These are phyloP conservation scores for Dendroctonus valens DNA, from an alignment of 1,140 invertebrate species.

Conservation along the genomic window DNA sequence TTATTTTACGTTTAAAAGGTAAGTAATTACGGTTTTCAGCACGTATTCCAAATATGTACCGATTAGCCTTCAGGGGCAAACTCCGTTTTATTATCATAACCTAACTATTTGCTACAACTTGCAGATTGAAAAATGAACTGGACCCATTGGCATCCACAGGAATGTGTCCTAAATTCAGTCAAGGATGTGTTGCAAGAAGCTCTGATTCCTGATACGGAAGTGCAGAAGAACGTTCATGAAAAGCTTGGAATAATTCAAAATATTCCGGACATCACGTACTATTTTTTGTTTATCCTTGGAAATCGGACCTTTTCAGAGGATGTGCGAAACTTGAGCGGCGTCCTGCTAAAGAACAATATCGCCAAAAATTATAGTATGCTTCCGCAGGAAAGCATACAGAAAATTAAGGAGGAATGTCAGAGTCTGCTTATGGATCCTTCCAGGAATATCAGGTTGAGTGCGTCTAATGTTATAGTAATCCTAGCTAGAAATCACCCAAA, in stretches of 20 bases:
- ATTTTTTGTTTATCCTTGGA: constrained; percentile 45
- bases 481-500: constrained; percentile 44
- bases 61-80: neutral
- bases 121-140: constrained; percentile 41
- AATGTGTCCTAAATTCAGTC: constrained; percentile 42
- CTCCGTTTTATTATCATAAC: constrained; percentile 5
- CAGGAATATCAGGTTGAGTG: constrained; percentile 44
- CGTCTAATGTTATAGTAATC: constrained; percentile 44
- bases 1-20: constrained; percentile 10
- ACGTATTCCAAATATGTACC: neutral
- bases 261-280: constrained; percentile 46
- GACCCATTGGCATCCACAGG: constrained; percentile 45
- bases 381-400: constrained; percentile 35
- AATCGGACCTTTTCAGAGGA: constrained; percentile 44
- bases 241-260: constrained; percentile 44
- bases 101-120: constrained; percentile 22
- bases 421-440: constrained; percentile 45
- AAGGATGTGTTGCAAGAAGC: constrained; percentile 46
- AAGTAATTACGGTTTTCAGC: constrained; percentile 1
- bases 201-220: constrained; percentile 45
- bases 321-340: constrained; percentile 44
- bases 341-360: constrained; percentile 48
- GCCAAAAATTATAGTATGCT: constrained; percentile 38
- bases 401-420: constrained; percentile 43
- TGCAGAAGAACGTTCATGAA: constrained; percentile 47